phyloP scores from a whole-genome alignment of 92 coral and sea anemone genomes.

The Palythoa heliodiscus region DNA sequence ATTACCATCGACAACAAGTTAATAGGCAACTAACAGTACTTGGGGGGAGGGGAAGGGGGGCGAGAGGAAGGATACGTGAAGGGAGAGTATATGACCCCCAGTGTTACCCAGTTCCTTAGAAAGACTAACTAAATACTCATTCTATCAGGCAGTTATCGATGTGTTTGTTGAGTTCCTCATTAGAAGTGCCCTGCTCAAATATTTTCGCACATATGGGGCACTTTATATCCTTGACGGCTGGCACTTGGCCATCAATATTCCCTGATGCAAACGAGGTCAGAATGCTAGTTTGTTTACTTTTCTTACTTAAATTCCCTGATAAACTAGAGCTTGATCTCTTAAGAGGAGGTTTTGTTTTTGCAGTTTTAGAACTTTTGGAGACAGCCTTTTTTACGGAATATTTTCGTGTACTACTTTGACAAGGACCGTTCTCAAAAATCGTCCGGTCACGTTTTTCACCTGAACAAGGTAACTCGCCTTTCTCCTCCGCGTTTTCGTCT shows the following conservation, averaged over 20 bases:
- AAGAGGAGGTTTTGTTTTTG: conserved; percentile 46
- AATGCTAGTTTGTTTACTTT: conserved; percentile 74
- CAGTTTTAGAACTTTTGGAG: background rate
- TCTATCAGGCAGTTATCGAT: conserved; percentile 84
- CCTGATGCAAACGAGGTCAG: conserved; percentile 63
- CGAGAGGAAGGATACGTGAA: too few relatives aligned
- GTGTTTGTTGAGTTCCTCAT: conserved; percentile 80
- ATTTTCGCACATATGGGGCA: conserved; percentile 86
- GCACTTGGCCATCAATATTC: background rate
- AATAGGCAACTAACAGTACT: too few relatives aligned
- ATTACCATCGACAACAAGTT: too few relatives aligned
- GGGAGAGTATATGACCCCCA: too few relatives aligned
- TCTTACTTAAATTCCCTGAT: conserved; percentile 40
- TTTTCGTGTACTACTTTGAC: background rate
- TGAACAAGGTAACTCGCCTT: background rate
- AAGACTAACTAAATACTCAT: conserved; percentile 3
- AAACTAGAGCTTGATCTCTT: conserved; percentile 55
- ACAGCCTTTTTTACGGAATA: background rate
- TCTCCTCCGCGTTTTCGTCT: conserved; percentile 17
- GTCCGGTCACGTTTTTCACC: conserved; percentile 5
- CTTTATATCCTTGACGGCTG: conserved; percentile 37
- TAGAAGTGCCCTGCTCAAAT: conserved; percentile 69
- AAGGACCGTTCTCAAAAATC: conserved; percentile 3
- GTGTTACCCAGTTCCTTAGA: background rate
- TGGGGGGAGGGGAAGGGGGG: too few relatives aligned